phyloP scores from a whole-genome alignment of 2,113 vertebrate genomes.

The Oryzias celebensis region DNA sequence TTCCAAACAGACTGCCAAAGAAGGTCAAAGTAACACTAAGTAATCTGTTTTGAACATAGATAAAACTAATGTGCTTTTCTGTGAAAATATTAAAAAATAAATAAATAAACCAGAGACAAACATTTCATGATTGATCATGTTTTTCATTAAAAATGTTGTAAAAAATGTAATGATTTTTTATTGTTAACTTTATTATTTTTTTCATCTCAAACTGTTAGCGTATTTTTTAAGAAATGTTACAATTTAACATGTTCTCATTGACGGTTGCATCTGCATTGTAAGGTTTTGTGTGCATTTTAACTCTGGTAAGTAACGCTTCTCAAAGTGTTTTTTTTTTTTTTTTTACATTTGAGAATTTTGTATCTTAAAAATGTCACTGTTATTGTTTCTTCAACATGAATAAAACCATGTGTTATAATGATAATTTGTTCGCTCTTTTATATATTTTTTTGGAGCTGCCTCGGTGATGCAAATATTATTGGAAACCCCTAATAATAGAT shows the following conservation, averaged over 20 bases:
- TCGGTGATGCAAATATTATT: too few species aligned
- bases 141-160: too few species aligned
- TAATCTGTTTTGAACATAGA: too few species aligned
- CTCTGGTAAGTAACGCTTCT: constrained; percentile 14
- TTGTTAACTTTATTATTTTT: not conserved
- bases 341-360: constrained; percentile 24
- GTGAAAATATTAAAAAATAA: too few species aligned
- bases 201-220: not conserved
- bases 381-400: not conserved
- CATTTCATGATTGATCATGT: too few species aligned
- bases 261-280: not conserved
- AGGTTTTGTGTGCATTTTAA: constrained; percentile 24
- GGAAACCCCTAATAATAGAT: too few species aligned
- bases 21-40: too few species aligned
- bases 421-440: not conserved
- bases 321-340: constrained; percentile 7
- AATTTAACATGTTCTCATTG: constrained; percentile 32
- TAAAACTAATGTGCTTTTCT: too few species aligned
- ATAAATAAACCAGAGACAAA: too few species aligned
- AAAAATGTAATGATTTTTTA: not conserved
- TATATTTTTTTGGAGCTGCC: not conserved
- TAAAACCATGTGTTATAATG: not conserved
- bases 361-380: constrained; percentile 23
- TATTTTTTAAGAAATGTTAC: not conserved
- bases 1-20: not conserved